Evolutionary conservation across 2,888 invertebrate genomes (phyloP).

Genomic region (Iselma pallidipennis): DNA sequence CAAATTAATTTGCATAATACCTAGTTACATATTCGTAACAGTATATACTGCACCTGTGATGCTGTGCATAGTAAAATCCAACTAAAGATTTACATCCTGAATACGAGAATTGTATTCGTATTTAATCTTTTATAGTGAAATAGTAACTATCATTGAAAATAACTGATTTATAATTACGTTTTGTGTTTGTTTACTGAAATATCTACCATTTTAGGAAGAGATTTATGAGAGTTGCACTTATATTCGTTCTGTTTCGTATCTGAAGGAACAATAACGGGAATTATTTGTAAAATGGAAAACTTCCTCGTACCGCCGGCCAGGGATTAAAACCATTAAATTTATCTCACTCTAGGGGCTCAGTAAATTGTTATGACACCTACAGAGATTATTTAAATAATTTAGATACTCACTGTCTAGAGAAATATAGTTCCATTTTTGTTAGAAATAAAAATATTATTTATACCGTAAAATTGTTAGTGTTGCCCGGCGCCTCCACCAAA

Average conservation of each 20-base stretch:
- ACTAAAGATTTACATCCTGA: not conserved
- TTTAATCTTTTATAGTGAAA: not conserved
- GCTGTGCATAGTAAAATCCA: constrained; percentile 11
- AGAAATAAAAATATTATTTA: too few relatives aligned
- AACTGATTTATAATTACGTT: constrained; percentile 14
- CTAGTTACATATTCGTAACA: constrained; percentile 13
- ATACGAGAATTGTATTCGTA: not conserved
- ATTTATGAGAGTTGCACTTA: not conserved
- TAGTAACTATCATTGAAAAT: not conserved
- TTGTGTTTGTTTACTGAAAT: not conserved
- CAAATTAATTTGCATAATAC: constrained; percentile 21
- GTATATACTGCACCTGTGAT: constrained; percentile 15
- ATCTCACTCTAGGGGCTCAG: not conserved
- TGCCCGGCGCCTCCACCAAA: not conserved
- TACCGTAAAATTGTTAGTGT: too few relatives aligned
- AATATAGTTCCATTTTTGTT: not conserved
- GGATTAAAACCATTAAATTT: not conserved
- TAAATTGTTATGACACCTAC: not conserved
- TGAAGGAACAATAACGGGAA: not conserved
- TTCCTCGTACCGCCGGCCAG: not conserved
- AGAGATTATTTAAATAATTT: not conserved
- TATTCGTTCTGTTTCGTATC: too few relatives aligned
- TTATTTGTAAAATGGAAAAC: not conserved
- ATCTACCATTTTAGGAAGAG: not conserved
- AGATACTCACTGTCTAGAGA: not conserved